Evolutionary conservation across 2,797 vertebrate species (phyloP).

Genomic region (Rachycentron canadum): DNA sequence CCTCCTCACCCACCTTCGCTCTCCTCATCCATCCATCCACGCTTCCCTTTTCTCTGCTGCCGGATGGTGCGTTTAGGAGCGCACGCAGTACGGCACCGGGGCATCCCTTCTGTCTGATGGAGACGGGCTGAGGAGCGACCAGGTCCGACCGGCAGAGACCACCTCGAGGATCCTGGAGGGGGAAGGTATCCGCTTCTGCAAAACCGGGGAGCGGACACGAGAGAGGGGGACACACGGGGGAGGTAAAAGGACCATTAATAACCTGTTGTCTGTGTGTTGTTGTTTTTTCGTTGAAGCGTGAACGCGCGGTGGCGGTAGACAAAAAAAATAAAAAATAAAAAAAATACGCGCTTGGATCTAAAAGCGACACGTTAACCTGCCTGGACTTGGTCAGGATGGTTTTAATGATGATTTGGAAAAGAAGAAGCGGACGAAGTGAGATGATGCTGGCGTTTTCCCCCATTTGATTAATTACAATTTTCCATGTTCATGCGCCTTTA

Average conservation of each 20-base stretch:
- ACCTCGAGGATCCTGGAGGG: conserved; percentile 20
- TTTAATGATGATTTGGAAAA: conserved; percentile 4
- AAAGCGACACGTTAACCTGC: background rate
- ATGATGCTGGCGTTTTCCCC: background rate
- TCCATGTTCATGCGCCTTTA: conserved; percentile 1
- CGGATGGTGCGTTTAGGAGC: conserved; percentile 67
- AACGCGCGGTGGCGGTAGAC: background rate
- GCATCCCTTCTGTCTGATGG: conserved; percentile 67
- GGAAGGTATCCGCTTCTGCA: conserved; percentile 9
- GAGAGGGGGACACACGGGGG: conserved; percentile 8
- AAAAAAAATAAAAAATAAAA: background rate
- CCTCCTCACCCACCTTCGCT: background rate
- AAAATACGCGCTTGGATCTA: background rate
- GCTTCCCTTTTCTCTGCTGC: conserved; percentile 40
- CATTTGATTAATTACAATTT: background rate
- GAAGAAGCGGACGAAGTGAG: background rate
- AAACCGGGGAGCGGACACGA: background rate
- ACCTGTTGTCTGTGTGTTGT: conserved; percentile 78
- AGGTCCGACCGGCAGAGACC: conserved; percentile 38
- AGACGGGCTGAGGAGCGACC: conserved; percentile 52
- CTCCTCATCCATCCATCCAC: conserved; percentile 46
- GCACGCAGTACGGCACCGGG: conserved; percentile 50
- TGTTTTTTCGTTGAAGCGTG: conserved; percentile 14
- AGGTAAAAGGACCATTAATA: conserved; percentile 61
- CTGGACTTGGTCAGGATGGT: background rate